Base-by-base conservation (phyloP, 2,888 invertebrate species). In the Buathra laborator region DNA sequence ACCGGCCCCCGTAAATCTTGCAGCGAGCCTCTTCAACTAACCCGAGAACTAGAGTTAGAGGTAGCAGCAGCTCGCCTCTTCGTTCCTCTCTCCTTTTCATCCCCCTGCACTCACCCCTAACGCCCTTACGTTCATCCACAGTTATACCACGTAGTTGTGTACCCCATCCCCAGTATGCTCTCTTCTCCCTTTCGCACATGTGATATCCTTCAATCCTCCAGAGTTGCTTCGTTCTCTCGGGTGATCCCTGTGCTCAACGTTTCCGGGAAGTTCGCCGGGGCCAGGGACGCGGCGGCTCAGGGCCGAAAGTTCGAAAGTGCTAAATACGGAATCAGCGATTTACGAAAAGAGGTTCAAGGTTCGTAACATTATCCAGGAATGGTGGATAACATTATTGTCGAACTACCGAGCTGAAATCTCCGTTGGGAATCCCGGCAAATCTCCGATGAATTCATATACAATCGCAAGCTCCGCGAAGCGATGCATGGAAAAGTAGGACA, bases 1-100 rank as follows among this genome's bases (percentile, higher is more conserved):
- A 88, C 88, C 86, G 85, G 89, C 86, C 87, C 85, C 89, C 89
- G 89, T 91, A 91, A 90, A 91, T 91, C 89, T 90, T 87, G 86
- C 83, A 86, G 87, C 88, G 86, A 88, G 88, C 88, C 88, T 88
- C 88, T 88, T 89, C 89, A 87, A 87, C 89, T 89, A 89, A 88
- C 88, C 88, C 85, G 70, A 81, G 84, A 84, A 86, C 87, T 74
- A 85, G 84, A 62, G 59, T 62, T 62, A 62, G 81, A 84, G 84
- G 70, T 56, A 53, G 72, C 68, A 53, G 72, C 68, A 24, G 83
- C 78, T 77, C 43, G 72, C 29, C 82, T 68, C 75, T 72, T 74
- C 53, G 19, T 75, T 70, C 68, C 71, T 67, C 51, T 64, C 66
- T 10, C 72, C 51, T 64, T 70, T 71, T 44, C 59, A 51, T 70